Percentiles rank a stretch among this genome's conserved stretches.
phyloP scores from a whole-genome alignment of 1,140 invertebrate genomes.

The Drosophila erecta region DNA sequence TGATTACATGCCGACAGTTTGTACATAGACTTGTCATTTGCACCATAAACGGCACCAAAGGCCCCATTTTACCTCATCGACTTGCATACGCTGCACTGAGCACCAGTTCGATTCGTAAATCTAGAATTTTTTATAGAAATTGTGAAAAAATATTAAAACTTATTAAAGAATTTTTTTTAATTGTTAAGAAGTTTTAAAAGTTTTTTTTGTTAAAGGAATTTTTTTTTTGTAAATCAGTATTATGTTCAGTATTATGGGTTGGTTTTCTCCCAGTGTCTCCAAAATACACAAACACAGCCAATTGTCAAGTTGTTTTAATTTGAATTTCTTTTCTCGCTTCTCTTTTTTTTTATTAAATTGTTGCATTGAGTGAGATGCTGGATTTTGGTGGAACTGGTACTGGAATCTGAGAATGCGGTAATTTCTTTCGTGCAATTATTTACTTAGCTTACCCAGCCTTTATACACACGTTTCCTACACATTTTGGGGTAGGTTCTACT shows the following conservation, averaged over 20 bases:
- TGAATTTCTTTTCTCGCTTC: not conserved
- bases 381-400: conserved; percentile 17
- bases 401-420: conserved; percentile 30
- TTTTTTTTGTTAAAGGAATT: no score
- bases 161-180: no score
- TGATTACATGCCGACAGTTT: conserved; percentile 71
- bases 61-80: not conserved
- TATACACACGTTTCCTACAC: conserved; percentile 2
- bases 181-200: no score
- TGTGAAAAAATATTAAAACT: no score
- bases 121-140: not conserved
- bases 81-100: not conserved
- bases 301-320: conserved; percentile 38
- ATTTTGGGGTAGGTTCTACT: conserved; percentile 49
- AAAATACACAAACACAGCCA: conserved; percentile 25
- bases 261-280: conserved; percentile 1
- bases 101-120: not conserved
- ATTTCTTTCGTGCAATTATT: conserved; percentile 68
- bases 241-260: no score
- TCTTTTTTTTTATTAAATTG: conserved; percentile 50
- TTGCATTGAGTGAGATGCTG: conserved; percentile 42
- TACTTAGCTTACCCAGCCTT: conserved; percentile 27
- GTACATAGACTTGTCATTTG: conserved; percentile 72
- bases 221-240: not conserved
- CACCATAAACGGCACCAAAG: conserved; percentile 37